Evolutionary conservation across 1,140 invertebrate species (phyloP).

Genomic region (Galendromus occidentalis): DNA sequence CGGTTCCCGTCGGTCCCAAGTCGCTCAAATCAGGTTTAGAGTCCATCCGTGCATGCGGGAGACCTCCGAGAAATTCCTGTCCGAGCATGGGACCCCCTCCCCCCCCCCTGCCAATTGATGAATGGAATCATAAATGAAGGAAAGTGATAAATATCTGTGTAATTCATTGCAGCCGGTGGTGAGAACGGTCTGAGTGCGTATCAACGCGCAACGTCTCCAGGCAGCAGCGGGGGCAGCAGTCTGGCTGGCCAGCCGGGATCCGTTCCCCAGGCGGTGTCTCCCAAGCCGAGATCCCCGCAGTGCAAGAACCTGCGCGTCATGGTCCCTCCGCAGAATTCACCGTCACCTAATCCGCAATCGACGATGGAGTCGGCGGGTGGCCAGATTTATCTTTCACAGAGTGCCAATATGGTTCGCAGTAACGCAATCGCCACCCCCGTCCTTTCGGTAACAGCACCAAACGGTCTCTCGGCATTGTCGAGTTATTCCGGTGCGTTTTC

Average conservation of each 20-base stretch:
- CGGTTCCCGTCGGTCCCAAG: no score
- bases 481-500: not conserved
- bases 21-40: no score
- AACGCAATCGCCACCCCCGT: not conserved
- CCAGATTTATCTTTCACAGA: slow-evolving; percentile 1
- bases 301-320: slow-evolving; percentile 12
- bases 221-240: slow-evolving; percentile 7
- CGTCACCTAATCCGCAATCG: not conserved
- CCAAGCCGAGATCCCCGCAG: slow-evolving; percentile 10
- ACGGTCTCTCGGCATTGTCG: not conserved
- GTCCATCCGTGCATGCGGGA: no score
- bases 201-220: not conserved
- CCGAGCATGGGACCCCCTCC: no score
- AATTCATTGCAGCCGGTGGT: not conserved
- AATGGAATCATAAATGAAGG: no score
- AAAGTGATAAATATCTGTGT: no score
- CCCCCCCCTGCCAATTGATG: no score
- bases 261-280: not conserved
- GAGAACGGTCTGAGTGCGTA: slow-evolving; percentile 6
- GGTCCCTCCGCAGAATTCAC: not conserved
- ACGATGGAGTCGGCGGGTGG: not conserved
- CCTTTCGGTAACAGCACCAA: slow-evolving; percentile 2
- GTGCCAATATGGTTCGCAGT: not conserved
- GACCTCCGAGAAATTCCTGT: no score
- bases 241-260: not conserved